Conservation (phyloP, 2,113 vertebrate genomes). For the Lampris megalopsis region DNA sequence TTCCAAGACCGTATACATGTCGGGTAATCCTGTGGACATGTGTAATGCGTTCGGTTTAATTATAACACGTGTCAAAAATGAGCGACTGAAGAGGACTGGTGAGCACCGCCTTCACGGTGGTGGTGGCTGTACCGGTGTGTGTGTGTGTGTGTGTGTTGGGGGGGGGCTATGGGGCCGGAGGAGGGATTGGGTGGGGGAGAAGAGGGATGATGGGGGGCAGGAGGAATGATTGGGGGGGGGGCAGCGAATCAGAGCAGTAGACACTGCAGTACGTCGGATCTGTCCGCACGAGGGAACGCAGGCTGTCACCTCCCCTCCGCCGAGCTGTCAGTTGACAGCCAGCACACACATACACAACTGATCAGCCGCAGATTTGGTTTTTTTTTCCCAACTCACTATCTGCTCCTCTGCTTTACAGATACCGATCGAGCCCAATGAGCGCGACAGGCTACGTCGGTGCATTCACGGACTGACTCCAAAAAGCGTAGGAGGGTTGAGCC, state of each 20-base stretch:
- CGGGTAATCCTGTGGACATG: too few relatives aligned
- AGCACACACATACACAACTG: constrained; percentile 53
- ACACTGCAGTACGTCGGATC: constrained; percentile 38
- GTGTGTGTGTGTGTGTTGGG: too few relatives aligned
- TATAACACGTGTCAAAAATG: too few relatives aligned
- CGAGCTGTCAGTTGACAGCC: constrained; percentile 76
- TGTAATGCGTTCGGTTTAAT: too few relatives aligned
- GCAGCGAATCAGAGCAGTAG: constrained; percentile 67
- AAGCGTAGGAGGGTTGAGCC: constrained; percentile 44
- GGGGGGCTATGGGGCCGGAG: too few relatives aligned
- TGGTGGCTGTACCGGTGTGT: too few relatives aligned
- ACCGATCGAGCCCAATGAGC: constrained; percentile 21
- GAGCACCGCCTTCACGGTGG: too few relatives aligned
- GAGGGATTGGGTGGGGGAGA: too few relatives aligned
- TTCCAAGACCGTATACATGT: too few relatives aligned
- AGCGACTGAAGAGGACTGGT: too few relatives aligned
- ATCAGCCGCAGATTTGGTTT: constrained; percentile 8
- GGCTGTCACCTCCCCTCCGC: constrained; percentile 68
- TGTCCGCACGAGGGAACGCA: constrained; percentile 27
- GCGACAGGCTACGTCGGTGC: constrained; percentile 45
- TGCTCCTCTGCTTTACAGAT: constrained; percentile 25
- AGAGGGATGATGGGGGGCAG: too few relatives aligned
- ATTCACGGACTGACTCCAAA: constrained; percentile 36
- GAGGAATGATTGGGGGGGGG: constrained; percentile 6
- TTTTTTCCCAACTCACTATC: neutral